Percentiles rank a stretch among this genome's conserved stretches.
Evolutionary conservation across 92 coral and sea anemone species (phyloP).

Genomic region (Siderastrea radians): DNA sequence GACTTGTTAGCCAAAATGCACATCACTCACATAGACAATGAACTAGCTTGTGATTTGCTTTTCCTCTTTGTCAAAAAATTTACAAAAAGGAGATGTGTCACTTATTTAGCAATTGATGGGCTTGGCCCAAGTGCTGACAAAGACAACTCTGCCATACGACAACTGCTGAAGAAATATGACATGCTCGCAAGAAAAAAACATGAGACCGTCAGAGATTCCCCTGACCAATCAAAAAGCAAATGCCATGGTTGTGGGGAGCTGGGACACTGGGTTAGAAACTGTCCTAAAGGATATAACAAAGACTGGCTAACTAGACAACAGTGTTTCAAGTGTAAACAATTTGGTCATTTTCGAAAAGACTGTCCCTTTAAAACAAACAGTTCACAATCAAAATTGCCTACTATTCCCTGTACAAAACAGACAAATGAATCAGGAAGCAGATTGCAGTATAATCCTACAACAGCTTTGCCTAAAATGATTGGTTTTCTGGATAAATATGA

Average conservation of each 20-base stretch:
- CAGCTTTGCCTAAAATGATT: constrained; percentile 18
- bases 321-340: constrained; percentile 51
- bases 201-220: not conserved
- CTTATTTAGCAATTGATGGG: no score
- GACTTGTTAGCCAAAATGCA: no score
- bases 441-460: not conserved
- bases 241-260: no score
- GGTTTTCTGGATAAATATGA: not conserved
- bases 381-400: not conserved
- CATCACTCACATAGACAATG: no score
- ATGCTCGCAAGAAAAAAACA: not conserved
- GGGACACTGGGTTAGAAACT: constrained; percentile 50
- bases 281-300: constrained; percentile 53
- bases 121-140: no score
- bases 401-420: not conserved
- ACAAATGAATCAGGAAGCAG: not conserved
- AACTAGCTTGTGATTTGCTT: no score
- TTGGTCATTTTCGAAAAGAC: no score
- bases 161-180: no score
- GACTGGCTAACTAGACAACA: constrained; percentile 36
- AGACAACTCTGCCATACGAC: no score
- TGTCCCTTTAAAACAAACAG: constrained; percentile 1
- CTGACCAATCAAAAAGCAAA: not conserved
- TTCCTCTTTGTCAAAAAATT: no score
- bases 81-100: no score